A percentile compares a stretch with the other conserved stretches of the same genome.
These are phyloP conservation scores for Nipponacmea schrenckii DNA, from an alignment of 2,888 invertebrate genomes.

Conservation along the genomic window DNA sequence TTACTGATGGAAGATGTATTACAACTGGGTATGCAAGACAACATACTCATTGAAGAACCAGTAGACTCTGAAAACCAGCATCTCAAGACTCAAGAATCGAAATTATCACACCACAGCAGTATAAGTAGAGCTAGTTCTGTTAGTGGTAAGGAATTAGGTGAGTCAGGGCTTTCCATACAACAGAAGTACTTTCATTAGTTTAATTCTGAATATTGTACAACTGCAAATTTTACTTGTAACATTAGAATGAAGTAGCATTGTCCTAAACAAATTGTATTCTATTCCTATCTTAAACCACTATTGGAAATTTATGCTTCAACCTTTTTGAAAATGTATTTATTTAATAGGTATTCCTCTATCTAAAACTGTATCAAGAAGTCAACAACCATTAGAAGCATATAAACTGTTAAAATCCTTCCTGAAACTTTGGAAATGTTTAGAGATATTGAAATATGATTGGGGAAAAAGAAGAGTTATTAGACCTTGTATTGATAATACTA, in stretches of 20 bases:
- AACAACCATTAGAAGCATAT: slow-evolving; percentile 62
- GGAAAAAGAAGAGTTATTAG: slow-evolving; percentile 54
- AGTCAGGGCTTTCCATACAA: background rate
- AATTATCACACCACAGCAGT: slow-evolving; percentile 20
- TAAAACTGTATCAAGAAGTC: slow-evolving; percentile 51
- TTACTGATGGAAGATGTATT: slow-evolving; percentile 66
- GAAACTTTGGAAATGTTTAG: slow-evolving; percentile 65
- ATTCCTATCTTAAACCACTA: too few relatives aligned
- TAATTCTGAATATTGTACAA: too few relatives aligned
- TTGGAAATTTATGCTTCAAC: too few relatives aligned
- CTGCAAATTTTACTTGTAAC: too few relatives aligned
- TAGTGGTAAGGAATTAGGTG: background rate
- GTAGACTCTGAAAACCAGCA: slow-evolving; percentile 23
- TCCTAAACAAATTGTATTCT: too few relatives aligned
- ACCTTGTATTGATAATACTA: slow-evolving; percentile 56
- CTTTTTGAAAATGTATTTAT: background rate
- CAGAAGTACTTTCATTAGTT: too few relatives aligned
- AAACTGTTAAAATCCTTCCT: slow-evolving; percentile 61
- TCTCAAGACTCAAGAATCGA: background rate
- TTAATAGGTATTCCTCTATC: slow-evolving; percentile 30
- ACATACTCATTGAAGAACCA: slow-evolving; percentile 40
- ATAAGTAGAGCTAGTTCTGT: slow-evolving; percentile 7
- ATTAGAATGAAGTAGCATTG: too few relatives aligned
- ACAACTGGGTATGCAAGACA: slow-evolving; percentile 56
- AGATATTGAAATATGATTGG: slow-evolving; percentile 64